Conservation (phyloP, 2,113 vertebrate genomes). For the Chrysochloris asiatica region DNA sequence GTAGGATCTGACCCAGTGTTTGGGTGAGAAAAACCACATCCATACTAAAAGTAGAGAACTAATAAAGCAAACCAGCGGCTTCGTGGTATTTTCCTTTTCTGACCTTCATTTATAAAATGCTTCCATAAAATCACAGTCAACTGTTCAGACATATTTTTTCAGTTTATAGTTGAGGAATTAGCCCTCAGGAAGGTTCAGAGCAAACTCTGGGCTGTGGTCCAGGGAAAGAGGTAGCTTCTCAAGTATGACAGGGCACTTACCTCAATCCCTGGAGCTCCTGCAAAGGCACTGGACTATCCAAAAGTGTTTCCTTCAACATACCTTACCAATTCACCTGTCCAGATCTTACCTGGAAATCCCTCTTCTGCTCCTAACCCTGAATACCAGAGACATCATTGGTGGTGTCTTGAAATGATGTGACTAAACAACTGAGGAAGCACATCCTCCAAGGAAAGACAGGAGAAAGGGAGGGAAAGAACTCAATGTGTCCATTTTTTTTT, state of each 20-base stretch:
- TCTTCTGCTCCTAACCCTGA: background rate
- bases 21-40: constrained; percentile 36
- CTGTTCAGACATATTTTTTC: background rate
- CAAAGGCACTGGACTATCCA: accelerated
- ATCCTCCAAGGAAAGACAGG: background rate
- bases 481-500: background rate
- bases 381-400: background rate
- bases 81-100: constrained; percentile 42
- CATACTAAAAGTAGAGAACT: constrained; percentile 41
- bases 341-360: background rate
- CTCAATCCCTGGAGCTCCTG: background rate
- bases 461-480: background rate
- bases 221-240: background rate
- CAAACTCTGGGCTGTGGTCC: background rate
- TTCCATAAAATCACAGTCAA: constrained; percentile 39
- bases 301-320: background rate
- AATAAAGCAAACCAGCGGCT: constrained; percentile 29
- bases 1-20: constrained; percentile 45
- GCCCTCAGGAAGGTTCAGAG: background rate
- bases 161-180: background rate
- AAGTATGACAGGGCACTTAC: background rate
- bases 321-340: background rate
- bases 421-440: background rate
- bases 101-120: background rate
- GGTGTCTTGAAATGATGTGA: background rate